Evolutionary conservation across 35 echinoderm and acorn worm genomes (phyloP).

Genomic region (Heliocidaris erythrogramma): DNA sequence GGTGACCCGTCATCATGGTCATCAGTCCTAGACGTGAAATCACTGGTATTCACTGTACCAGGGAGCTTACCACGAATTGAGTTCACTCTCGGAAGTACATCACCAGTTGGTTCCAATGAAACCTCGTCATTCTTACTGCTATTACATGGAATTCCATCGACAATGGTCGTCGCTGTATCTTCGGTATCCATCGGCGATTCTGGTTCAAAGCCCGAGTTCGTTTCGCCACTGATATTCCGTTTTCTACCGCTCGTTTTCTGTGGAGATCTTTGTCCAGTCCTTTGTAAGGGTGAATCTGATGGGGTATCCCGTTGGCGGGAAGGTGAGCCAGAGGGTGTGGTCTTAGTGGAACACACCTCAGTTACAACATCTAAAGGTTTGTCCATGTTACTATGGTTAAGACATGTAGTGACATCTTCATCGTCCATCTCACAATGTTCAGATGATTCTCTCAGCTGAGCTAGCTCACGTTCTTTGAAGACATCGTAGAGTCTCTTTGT

Average conservation of each 20-base stretch:
- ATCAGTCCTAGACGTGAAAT: not conserved
- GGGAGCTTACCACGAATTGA: not conserved
- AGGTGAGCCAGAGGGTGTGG: not conserved
- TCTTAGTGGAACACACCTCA: slow-evolving; percentile 63
- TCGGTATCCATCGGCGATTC: not conserved
- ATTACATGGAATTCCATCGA: slow-evolving; percentile 7
- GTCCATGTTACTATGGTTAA: not conserved
- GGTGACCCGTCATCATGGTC: not conserved
- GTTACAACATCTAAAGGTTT: slow-evolving; percentile 55
- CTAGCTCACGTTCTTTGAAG: slow-evolving; percentile 48
- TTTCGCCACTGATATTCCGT: slow-evolving; percentile 18
- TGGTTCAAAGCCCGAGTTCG: not conserved
- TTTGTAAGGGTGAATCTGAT: not conserved
- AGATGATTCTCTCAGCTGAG: not conserved
- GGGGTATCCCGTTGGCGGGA: not conserved
- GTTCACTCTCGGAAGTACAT: not conserved
- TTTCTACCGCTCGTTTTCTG: not conserved
- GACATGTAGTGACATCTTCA: not conserved
- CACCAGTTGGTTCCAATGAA: not conserved
- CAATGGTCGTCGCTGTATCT: not conserved
- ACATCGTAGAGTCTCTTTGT: slow-evolving; percentile 69
- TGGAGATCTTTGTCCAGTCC: not conserved
- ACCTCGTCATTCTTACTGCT: not conserved
- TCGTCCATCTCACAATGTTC: not conserved
- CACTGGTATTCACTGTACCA: not conserved